These are phyloP conservation scores for Panzeria rudis DNA, from an alignment of 2,888 invertebrate species.

Conservation along the genomic window DNA sequence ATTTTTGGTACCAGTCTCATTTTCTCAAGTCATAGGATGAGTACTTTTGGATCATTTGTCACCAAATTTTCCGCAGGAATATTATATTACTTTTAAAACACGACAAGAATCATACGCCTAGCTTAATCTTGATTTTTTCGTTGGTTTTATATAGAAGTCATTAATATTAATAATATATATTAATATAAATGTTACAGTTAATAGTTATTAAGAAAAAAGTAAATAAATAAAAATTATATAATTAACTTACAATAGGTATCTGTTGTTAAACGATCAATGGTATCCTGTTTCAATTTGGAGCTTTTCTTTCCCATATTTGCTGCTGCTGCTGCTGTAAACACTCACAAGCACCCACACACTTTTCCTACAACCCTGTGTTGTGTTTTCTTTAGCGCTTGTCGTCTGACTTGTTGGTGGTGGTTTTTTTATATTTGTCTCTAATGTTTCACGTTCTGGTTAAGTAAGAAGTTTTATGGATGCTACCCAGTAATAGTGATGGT, in stretches of 20 bases:
- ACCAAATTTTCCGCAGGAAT: too few relatives aligned
- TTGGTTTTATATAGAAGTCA: too few relatives aligned
- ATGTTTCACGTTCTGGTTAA: not conserved
- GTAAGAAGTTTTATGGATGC: not conserved
- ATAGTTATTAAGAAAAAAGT: too few relatives aligned
- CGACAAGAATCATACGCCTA: too few relatives aligned
- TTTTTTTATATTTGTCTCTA: not conserved
- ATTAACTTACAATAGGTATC: constrained; percentile 95
- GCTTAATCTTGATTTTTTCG: too few relatives aligned
- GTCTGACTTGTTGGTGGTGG: constrained; percentile 13
- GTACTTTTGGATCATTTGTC: too few relatives aligned
- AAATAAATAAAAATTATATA: not conserved
- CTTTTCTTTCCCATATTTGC: constrained; percentile 96
- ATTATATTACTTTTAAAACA: too few relatives aligned
- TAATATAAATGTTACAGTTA: too few relatives aligned
- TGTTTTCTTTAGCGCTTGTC: not conserved
- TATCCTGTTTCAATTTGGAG: constrained; percentile 97
- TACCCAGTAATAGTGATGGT: not conserved
- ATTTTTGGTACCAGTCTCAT: too few relatives aligned
- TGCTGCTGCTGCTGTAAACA: constrained; percentile 42
- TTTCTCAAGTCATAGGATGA: too few relatives aligned
- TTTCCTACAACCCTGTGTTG: not conserved
- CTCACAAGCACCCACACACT: constrained; percentile 17
- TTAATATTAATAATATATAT: too few relatives aligned
- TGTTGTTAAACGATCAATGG: constrained; percentile 94